phyloP scores from a whole-genome alignment of 2,797 vertebrate genomes.

The Podarcis lilfordi region DNA sequence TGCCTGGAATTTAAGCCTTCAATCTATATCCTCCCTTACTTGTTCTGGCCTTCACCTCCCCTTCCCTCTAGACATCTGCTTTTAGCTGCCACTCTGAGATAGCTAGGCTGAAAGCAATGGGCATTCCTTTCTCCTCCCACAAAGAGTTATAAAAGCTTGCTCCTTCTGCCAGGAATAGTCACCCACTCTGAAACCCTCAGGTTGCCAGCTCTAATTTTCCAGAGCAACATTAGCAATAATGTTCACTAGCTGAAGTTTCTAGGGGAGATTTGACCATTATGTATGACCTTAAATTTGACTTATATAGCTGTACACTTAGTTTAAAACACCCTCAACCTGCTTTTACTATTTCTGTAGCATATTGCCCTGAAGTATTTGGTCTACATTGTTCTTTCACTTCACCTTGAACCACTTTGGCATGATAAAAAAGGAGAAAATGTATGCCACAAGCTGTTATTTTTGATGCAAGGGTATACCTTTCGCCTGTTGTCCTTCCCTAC shows the following conservation, averaged over 20 bases:
- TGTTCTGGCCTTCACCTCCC: neutral
- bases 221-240: conserved; percentile 14
- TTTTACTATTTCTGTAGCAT: neutral
- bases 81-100: conserved; percentile 29
- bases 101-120: conserved; percentile 24
- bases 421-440: too few relatives aligned
- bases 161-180: conserved; percentile 30
- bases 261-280: neutral
- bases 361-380: neutral
- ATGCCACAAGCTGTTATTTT: neutral
- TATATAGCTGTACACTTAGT: neutral
- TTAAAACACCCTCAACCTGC: neutral
- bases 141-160: conserved; percentile 10
- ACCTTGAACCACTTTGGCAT: neutral
- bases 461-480: neutral
- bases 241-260: neutral
- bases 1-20: neutral
- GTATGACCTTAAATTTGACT: neutral
- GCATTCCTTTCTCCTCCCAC: conserved; percentile 41
- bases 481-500: neutral
- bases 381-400: neutral
- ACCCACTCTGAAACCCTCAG: neutral
- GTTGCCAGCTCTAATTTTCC: conserved; percentile 10
- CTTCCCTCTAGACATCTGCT: neutral
- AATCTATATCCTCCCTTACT: neutral